Base-by-base conservation (phyloP, 23 tunicate genomes). In the Ascidia mentula region DNA sequence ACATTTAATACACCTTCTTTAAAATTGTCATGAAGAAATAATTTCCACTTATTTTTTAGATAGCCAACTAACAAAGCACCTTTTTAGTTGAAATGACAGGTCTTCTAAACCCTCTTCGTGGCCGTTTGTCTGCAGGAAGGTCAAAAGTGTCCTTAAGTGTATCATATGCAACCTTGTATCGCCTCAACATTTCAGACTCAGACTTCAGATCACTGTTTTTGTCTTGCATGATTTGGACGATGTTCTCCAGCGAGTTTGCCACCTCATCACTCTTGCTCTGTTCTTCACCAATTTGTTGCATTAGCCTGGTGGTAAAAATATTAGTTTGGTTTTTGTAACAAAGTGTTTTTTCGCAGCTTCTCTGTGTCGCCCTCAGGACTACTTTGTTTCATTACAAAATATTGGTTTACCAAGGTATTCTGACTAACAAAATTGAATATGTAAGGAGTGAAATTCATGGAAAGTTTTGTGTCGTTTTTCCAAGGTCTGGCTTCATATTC, bases 21-120 rank as follows among this genome's bases (percentile, higher is more conserved):
- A n/a, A n/a, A n/a, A n/a, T n/a, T n/a, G n/a, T n/a, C n/a, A n/a
- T n/a, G n/a, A n/a, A n/a, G n/a, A n/a, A n/a, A n/a, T n/a, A n/a
- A n/a, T n/a, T n/a, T n/a, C n/a, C n/a, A n/a, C n/a, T n/a, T n/a
- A n/a, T n/a, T 5, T 53, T 53, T 53, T 6, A 53, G 13, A 5
- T 9, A 20, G 7, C 12, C 13, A 53, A 53, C n/a, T n/a, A n/a
- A n/a, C n/a, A 53, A 53, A 6, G 40, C 32, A 86, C 97, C 84
- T 91, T 91, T 82, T 91, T 91, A 30, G 97, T 91, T 37, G 97
- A 89, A 37, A 91, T 70, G 2, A 91, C 82, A 20, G 97, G 97
- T 37, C 97, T 85, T 61, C 97, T 46, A 36, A 91, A 91, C 5
- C 97, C 97, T 73, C 97, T 61, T 37, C 84, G 70, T 36, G 97